These are phyloP conservation scores for Apocrypta bakeri DNA, from an alignment of 1,140 invertebrate species.

Conservation along the genomic window DNA sequence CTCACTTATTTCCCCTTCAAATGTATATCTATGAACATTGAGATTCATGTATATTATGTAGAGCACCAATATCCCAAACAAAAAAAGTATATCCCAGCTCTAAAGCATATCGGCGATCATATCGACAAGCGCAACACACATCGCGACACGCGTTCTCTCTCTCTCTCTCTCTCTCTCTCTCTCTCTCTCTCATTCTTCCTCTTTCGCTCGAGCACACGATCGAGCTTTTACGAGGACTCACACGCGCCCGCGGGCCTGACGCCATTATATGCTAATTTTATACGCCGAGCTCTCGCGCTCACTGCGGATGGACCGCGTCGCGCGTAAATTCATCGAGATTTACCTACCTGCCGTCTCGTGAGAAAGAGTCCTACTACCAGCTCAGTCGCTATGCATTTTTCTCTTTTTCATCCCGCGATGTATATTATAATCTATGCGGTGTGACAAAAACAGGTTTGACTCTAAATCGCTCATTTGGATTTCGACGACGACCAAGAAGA, in stretches of 20 bases:
- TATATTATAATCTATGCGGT: constrained; percentile 47
- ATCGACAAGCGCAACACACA: constrained; percentile 19
- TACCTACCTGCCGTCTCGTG: constrained; percentile 61
- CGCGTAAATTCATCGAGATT: constrained; percentile 60
- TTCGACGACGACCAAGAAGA: neutral
- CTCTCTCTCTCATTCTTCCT: neutral
- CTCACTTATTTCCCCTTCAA: too few species aligned
- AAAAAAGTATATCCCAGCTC: neutral
- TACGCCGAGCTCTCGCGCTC: neutral
- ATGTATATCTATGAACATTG: neutral
- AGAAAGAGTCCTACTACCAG: constrained; percentile 53
- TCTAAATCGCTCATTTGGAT: constrained; percentile 46
- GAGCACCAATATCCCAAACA: neutral
- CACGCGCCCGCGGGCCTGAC: constrained; percentile 50
- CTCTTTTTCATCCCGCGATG: neutral
- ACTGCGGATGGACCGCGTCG: constrained; percentile 57
- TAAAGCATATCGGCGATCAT: constrained; percentile 25
- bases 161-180: neutral
- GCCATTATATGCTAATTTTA: constrained; percentile 67
- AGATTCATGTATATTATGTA: neutral
- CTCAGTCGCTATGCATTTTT: constrained; percentile 48
- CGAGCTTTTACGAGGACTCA: constrained; percentile 20
- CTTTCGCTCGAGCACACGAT: neutral
- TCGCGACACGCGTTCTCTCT: neutral
- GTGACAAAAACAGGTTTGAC: constrained; percentile 51